These are phyloP conservation scores for Eledona agricola DNA, from an alignment of 2,888 invertebrate genomes.

Conservation along the genomic window DNA sequence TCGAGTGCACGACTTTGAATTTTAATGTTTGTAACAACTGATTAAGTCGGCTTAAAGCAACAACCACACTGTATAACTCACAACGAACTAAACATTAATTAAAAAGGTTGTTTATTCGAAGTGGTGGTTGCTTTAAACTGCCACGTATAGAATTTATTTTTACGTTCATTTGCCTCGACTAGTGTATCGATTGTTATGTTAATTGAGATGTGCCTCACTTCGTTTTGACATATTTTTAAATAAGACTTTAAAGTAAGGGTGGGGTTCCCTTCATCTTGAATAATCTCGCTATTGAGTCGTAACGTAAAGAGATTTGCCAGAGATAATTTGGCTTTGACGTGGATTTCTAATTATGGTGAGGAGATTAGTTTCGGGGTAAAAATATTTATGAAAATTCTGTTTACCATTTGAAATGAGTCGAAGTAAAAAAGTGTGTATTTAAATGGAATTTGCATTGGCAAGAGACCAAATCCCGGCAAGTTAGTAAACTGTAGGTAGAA, in stretches of 20 bases:
- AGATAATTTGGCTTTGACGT: slow-evolving; percentile 1
- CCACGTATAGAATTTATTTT: slow-evolving; percentile 29
- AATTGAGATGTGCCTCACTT: no score
- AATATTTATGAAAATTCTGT: no score
- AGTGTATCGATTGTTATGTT: slow-evolving; percentile 31
- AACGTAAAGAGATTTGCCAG: background rate
- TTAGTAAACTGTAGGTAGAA: slow-evolving; percentile 41
- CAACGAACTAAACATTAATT: slow-evolving; percentile 33
- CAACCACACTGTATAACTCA: slow-evolving; percentile 31
- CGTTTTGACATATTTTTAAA: no score
- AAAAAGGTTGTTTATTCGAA: slow-evolving; percentile 27
- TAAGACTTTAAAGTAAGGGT: no score
- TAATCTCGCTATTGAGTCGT: slow-evolving; percentile 3
- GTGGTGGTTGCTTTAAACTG: slow-evolving; percentile 22
- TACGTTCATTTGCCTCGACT: slow-evolving; percentile 25
- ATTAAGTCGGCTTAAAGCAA: slow-evolving; percentile 32
- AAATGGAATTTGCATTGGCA: slow-evolving; percentile 35
- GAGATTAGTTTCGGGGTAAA: background rate
- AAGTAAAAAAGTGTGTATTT: slow-evolving; percentile 22
- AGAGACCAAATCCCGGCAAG: slow-evolving; percentile 31
- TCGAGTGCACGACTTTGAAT: slow-evolving; percentile 18
- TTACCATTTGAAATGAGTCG: slow-evolving; percentile 26
- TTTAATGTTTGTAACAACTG: slow-evolving; percentile 28
- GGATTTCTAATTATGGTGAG: slow-evolving; percentile 3
- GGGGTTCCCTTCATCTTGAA: no score